Base-by-base conservation (phyloP, 1,140 invertebrate genomes). In the Caenorhabditis tropicalis region DNA sequence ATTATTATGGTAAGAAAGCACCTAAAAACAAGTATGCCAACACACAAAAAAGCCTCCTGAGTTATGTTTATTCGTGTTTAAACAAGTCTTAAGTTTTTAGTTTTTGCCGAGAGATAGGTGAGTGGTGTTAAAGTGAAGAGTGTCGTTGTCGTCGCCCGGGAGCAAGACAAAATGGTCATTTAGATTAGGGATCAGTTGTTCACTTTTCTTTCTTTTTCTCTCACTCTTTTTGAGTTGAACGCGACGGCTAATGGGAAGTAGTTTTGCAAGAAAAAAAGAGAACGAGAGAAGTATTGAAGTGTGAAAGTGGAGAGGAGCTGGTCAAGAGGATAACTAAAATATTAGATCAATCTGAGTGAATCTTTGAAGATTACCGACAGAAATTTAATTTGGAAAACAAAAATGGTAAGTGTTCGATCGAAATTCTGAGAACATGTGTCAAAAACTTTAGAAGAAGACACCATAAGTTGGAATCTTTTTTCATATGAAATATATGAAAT, bases 151-250 rank as follows among this genome's bases (percentile, higher is more conserved):
- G 15, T 70, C 56, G 56, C 56, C 60, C 60, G 60, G 60, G 60
- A 70, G 60, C 60, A 36, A 19, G 31, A 70, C 60, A 70, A 39
- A 70, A 70, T 70, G 60, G 60, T 70, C 60, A 70, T 70, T 70
- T 70, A 70, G 60, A 70, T 70, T 70, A 70, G 31, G 31, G 60
- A 70, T 70, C 60, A 70, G 60, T 70, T 70, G 60, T 70, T 70
- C 60, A 7, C 24, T 39, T n/a, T n/a, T n/a, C 21, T 36, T 70
- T 21, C 19, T 70, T 36, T 70, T 70, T 70, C n/a, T 36, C 60
- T 7, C 53, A 29, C 60, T 70, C 24, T 70, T 36, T n/a, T n/a
- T n/a, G n/a, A n/a, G n/a, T n/a, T 31, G 39, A 70, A 7, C 19
- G 31, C 5, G 19, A n/a, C 60, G 15, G 39, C 60, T 70, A 70